Conservation (phyloP, 2,113 vertebrate species). For the Catagonus wagneri region DNA sequence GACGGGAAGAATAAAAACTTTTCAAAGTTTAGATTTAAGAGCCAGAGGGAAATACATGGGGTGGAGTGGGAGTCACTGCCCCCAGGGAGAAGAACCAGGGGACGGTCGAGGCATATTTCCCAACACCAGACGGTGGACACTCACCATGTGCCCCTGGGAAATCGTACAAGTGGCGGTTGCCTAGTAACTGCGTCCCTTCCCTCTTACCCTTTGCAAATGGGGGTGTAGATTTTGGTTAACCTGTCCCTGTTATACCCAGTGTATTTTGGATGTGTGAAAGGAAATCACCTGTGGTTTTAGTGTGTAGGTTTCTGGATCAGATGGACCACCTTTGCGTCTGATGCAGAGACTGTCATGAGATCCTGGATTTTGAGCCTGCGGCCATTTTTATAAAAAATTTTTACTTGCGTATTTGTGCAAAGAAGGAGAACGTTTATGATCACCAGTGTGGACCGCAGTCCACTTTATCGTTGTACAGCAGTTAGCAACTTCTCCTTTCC, state of each 20-base stretch:
- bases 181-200: background rate
- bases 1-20: background rate
- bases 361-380: background rate
- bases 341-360: background rate
- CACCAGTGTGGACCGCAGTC: background rate
- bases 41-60: background rate
- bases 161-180: background rate
- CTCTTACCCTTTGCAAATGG: background rate
- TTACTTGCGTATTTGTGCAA: background rate
- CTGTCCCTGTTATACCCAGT: background rate
- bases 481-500: background rate
- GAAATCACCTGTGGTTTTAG: background rate
- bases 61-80: background rate
- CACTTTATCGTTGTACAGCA: background rate
- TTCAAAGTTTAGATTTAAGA: background rate
- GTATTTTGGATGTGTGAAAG: background rate
- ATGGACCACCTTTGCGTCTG: background rate
- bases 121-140: accelerated
- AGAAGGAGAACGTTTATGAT: background rate
- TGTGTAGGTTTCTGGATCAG: background rate
- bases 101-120: background rate
- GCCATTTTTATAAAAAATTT: background rate
- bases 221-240: background rate
- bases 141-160: background rate
- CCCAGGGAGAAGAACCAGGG: background rate